These are phyloP conservation scores for Phlogophora meticulosa DNA, from an alignment of 2,888 invertebrate genomes.

Conservation along the genomic window DNA sequence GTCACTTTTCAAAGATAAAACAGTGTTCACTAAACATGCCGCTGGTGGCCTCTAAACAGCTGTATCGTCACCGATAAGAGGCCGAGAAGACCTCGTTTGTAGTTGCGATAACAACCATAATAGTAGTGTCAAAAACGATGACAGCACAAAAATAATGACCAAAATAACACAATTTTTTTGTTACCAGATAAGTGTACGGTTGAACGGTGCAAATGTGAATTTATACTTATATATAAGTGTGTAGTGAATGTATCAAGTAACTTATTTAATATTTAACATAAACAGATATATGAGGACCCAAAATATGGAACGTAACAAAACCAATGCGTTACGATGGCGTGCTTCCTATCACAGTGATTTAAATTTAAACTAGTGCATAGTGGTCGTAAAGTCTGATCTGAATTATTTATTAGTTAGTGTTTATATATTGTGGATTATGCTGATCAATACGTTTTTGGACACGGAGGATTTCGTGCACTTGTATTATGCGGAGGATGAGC, in stretches of 20 bases:
- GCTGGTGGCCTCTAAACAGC: constrained; percentile 66
- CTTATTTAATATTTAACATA: constrained; percentile 79
- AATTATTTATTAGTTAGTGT: constrained; percentile 84
- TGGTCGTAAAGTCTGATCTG: constrained; percentile 83
- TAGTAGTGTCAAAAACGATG: constrained; percentile 60
- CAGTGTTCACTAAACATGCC: constrained; percentile 24
- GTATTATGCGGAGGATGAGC: constrained; percentile 89
- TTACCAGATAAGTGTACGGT: constrained; percentile 78
- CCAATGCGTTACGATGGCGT: constrained; percentile 79
- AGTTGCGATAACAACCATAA: constrained; percentile 60
- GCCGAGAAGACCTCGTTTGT: constrained; percentile 62
- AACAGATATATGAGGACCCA: constrained; percentile 72
- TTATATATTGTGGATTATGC: constrained; percentile 86
- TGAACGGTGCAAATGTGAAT: constrained; percentile 85
- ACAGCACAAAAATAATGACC: constrained; percentile 43
- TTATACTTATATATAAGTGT: constrained; percentile 87
- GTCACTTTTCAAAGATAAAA: constrained; percentile 47
- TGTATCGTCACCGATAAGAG: constrained; percentile 64
- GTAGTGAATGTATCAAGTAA: constrained; percentile 76
- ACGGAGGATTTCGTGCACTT: constrained; percentile 91
- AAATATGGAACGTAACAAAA: constrained; percentile 86
- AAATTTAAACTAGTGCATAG: constrained; percentile 77
- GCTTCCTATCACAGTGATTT: constrained; percentile 82
- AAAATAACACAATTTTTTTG: constrained; percentile 48
- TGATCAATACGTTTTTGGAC: constrained; percentile 90